phyloP scores from a whole-genome alignment of 1,140 invertebrate genomes.

The Zaprionus inermis region DNA sequence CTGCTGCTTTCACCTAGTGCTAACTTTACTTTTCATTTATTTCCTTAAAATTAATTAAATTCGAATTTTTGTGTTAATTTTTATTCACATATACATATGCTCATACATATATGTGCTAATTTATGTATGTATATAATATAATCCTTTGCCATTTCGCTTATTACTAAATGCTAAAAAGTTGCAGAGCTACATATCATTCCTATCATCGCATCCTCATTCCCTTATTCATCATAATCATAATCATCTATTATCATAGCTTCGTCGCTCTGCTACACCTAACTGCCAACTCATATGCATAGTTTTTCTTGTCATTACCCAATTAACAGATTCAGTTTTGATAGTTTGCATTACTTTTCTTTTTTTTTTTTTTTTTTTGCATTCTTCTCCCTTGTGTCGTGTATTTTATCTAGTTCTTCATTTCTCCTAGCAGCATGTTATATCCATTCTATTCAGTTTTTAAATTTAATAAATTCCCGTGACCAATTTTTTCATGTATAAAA shows the following conservation, averaged over 20 bases:
- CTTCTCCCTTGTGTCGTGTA: slow-evolving; percentile 31
- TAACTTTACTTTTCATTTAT: slow-evolving; percentile 34
- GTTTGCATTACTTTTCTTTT: slow-evolving; percentile 37
- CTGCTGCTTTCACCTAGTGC: slow-evolving; percentile 52
- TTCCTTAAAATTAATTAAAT: slow-evolving; percentile 52
- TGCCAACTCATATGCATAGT: slow-evolving; percentile 56
- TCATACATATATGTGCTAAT: slow-evolving; percentile 40
- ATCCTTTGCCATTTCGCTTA: slow-evolving; percentile 67
- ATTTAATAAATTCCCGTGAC: slow-evolving; percentile 42
- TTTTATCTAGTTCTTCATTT: slow-evolving; percentile 24
- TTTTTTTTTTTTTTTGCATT: slow-evolving; percentile 16
- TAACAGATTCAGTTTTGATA: slow-evolving; percentile 76
- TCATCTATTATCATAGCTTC: slow-evolving; percentile 39
- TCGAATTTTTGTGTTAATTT: slow-evolving; percentile 55
- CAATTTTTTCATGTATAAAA: slow-evolving; percentile 59
- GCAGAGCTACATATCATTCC: slow-evolving; percentile 68
- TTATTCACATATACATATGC: slow-evolving; percentile 46
- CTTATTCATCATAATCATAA: not conserved
- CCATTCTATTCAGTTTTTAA: slow-evolving; percentile 54
- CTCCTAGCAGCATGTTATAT: slow-evolving; percentile 17
- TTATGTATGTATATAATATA: slow-evolving; percentile 42
- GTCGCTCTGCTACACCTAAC: slow-evolving; percentile 38
- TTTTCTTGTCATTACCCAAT: slow-evolving; percentile 52
- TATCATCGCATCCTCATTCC: slow-evolving; percentile 11
- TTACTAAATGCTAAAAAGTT: slow-evolving; percentile 77